Base-by-base conservation (phyloP, 1,140 invertebrate species). In the Drosophila takahashii region DNA sequence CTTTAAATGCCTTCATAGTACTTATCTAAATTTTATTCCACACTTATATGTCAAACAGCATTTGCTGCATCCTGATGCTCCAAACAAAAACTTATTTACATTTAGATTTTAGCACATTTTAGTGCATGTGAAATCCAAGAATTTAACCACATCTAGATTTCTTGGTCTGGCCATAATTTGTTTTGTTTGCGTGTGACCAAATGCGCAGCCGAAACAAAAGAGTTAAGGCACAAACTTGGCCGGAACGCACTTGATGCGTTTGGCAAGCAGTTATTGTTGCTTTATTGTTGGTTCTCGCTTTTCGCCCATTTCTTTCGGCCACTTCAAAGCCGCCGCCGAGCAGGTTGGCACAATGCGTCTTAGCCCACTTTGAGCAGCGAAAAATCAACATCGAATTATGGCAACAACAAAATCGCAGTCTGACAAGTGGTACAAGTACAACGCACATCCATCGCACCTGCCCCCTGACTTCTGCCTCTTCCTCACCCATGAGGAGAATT, bases 301-400 rank as follows among this genome's bases (percentile, higher is more conserved):
- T 53, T 69, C 18, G 64, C 18, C 48, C 54, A 62, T 69, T 61
- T 73, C 66, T 48, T 32, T 50, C 22, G 52, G 53, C 37, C 51
- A 79, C 67, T 70, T 71, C 67, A 71, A 56, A 22, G 66, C 53
- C 32, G 74, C 48, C 75, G 53, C 47, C 27, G 22, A 65, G 39
- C 45, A 69, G 42, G n/a, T 26, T 36, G 18, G 60, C 67, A 61
- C 66, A 70, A 70, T 69, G 54, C 66, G 65, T 53, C 53, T 81
- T 87, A 86, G 84, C 83, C 83, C 83, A 86, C 83, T 86, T 86
- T 70, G 75, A 83, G 65, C 79, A 77, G 67, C 76, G 70, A 76
- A 86, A 89, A 86, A 86, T 86, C 83, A 86, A 83, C 83, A 86
- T 86, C 77, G 77, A 79, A 79, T 89, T 86, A 86, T 86, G 83